Evolutionary conservation across 2,797 vertebrate genomes (phyloP), one percentile per base, ranked within the genome.

Genomic region (Acanthopagrus latus): DNA sequence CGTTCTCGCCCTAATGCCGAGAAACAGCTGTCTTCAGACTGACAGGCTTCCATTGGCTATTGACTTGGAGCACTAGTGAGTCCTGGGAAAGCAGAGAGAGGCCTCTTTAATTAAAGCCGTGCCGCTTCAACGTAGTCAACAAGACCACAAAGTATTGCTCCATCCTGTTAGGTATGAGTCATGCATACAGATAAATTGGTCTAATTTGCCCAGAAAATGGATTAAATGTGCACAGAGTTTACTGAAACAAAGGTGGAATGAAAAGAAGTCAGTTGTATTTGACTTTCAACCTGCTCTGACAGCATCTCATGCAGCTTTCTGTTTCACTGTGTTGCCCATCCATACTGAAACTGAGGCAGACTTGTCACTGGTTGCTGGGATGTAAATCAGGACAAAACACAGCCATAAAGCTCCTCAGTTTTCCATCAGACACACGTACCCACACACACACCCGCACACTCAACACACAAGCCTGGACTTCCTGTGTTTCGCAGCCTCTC

Each of bases 401-500:
- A 75, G 56, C 88, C 60, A 74, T 90, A 88, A 93, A 90, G 76
- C 82, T 70, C 68, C 63, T 86, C 76, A 52, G 83, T 90, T 92
- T 93, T 93, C 86, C 89, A 78, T 86, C 85, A 88, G 75, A 83
- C 85, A 33, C 52, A 83, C 54, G 14, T 60, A 38, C 43, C 25
- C 47, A 21, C 57, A 54, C 55, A 27, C 48, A 47, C 64, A 43
- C 33, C 10, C 47, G 67, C 51, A 47, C 65, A 50, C 41, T 50
- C 54, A 62, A 76, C 71, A 83, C 86, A 83, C 76, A 67, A 82
- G 67, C 65, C 29, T 76, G 58, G 82, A 90, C 93, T 95, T 95
- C 93, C 92, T 93, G 92, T 91, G 86, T 89, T 93, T 91, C 77
- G 80, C 76, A 85, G 87, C 71, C 84, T 79, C 92, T 93, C 80